Evolutionary conservation across 2,113 vertebrate genomes (phyloP).

Genomic region (Philantomba maxwellii): DNA sequence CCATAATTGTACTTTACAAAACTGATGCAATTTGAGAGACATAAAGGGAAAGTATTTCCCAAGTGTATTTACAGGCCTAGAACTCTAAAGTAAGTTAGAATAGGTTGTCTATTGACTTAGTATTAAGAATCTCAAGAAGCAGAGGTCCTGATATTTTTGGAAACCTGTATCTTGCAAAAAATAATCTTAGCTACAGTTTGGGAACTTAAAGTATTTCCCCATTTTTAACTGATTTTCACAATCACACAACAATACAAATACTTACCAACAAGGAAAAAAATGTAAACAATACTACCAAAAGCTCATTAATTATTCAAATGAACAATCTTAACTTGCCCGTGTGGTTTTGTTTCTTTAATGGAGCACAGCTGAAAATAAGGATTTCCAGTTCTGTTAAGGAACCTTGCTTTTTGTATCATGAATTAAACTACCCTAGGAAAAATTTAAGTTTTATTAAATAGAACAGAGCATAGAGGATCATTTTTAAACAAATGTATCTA

Average conservation of each 20-base stretch:
- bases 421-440: slow-evolving; percentile 26
- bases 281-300: slow-evolving; percentile 23
- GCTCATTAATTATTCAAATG: slow-evolving; percentile 14
- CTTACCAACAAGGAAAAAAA: slow-evolving; percentile 20
- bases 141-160: background rate
- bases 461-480: background rate
- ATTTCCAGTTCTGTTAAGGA: background rate
- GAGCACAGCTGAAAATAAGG: background rate
- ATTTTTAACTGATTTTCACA: slow-evolving; percentile 34
- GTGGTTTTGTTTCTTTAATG: slow-evolving; percentile 1
- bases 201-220: background rate
- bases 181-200: slow-evolving; percentile 3
- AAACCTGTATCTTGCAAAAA: background rate
- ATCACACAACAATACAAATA: background rate
- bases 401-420: slow-evolving; percentile 6
- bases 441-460: slow-evolving; percentile 30
- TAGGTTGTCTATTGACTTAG: background rate
- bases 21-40: background rate
- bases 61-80: background rate
- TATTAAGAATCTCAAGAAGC: background rate
- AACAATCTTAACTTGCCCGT: background rate
- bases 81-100: background rate
- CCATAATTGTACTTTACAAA: background rate
- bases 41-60: background rate
- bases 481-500: slow-evolving; percentile 33